These are phyloP conservation scores for Cerceris ruficornis DNA, from an alignment of 2,888 invertebrate genomes.

Conservation along the genomic window DNA sequence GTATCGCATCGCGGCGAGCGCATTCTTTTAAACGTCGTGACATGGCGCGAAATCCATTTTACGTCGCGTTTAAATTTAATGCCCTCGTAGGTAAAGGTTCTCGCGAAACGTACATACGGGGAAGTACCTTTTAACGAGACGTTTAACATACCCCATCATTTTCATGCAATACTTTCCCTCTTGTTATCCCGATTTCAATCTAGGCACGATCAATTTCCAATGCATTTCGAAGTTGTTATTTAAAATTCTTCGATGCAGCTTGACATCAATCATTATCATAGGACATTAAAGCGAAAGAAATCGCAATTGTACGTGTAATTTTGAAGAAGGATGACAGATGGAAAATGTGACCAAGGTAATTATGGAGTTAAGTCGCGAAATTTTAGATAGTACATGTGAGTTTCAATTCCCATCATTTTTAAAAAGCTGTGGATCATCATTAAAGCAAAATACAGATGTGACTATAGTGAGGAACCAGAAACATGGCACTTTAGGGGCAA, in stretches of 20 bases:
- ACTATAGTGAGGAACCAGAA: no score
- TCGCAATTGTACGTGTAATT: no score
- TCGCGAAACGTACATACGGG: neutral
- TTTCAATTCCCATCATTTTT: no score
- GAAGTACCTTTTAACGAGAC: neutral
- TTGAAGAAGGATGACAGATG: no score
- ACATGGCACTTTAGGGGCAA: no score
- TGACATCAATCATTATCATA: neutral
- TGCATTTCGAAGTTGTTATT: neutral
- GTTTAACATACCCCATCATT: neutral
- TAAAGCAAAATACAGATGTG: no score
- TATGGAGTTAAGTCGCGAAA: no score
- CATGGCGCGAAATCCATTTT: neutral
- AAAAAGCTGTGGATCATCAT: no score
- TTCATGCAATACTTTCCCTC: neutral
- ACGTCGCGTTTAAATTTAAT: constrained; percentile 14
- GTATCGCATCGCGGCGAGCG: neutral
- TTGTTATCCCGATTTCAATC: neutral
- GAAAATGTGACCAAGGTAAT: no score
- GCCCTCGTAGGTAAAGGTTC: neutral
- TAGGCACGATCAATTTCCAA: neutral
- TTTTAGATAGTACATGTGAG: no score
- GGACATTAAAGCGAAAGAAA: no score
- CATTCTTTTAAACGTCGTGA: constrained; percentile 3
- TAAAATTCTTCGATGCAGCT: neutral